Conservation (phyloP, 35 echinoderm and acorn worm genomes). For the Holothuria glaberrima region DNA sequence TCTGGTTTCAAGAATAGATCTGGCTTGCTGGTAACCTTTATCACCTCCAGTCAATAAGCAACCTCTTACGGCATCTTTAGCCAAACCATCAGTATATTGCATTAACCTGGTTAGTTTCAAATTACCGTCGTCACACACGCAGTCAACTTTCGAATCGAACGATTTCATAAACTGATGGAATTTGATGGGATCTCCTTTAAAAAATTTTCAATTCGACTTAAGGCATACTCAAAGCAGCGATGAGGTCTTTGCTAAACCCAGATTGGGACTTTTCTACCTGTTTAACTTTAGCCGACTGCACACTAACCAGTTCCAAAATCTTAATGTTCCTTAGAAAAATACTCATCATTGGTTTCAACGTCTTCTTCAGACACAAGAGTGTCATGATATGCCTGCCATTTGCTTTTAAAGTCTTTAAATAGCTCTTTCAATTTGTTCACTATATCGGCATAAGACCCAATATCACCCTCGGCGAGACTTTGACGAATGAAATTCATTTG, state of each 20-base stretch:
- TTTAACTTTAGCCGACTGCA: conserved; percentile 21
- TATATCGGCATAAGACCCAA: conserved; percentile 25
- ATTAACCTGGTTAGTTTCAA: conserved; percentile 43
- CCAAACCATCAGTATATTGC: conserved; percentile 48
- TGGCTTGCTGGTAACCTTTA: conserved; percentile 28
- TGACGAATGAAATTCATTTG: conserved; percentile 48
- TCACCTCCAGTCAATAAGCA: conserved; percentile 53
- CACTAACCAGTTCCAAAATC: conserved; percentile 33
- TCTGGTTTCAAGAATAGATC: conserved; percentile 33
- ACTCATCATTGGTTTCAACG: conserved; percentile 24
- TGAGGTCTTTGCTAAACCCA: conserved; percentile 39
- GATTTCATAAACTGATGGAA: conserved; percentile 62
- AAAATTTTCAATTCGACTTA: conserved; percentile 59
- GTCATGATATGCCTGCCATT: conserved; percentile 29
- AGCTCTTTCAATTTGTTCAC: conserved; percentile 37
- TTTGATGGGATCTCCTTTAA: conserved; percentile 36
- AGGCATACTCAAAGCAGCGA: conserved; percentile 22
- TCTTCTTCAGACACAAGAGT: conserved; percentile 28
- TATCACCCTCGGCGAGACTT: conserved; percentile 4
- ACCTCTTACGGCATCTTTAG: conserved; percentile 53
- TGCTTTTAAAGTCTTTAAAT: conserved; percentile 29
- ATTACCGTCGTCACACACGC: conserved; percentile 28
- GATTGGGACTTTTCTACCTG: neutral
- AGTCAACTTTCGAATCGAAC: conserved; percentile 38
- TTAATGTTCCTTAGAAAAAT: conserved; percentile 46